These are phyloP conservation scores for Indicator maculatus DNA, from an alignment of 2,113 vertebrate species.

Conservation along the genomic window DNA sequence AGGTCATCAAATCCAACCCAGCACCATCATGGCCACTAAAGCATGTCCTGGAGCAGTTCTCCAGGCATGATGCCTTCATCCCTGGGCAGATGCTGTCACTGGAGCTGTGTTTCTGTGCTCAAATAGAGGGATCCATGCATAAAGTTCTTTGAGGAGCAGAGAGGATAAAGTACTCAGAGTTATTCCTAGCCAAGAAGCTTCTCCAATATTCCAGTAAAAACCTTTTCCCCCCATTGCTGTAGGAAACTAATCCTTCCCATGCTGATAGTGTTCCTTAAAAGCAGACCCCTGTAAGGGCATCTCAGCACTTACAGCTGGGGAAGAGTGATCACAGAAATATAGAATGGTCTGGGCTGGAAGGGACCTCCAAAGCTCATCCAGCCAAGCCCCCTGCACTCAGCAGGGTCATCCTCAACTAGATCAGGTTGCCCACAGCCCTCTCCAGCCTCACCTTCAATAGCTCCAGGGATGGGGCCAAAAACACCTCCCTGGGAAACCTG, in stretches of 20 bases:
- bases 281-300: not conserved
- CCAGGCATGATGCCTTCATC: not conserved
- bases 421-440: too few species aligned
- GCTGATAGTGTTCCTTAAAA: not conserved
- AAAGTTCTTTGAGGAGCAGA: not conserved
- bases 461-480: too few species aligned
- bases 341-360: too few species aligned
- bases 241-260: not conserved
- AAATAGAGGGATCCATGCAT: not conserved
- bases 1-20: too few species aligned
- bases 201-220: not conserved
- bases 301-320: not conserved
- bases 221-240: not conserved
- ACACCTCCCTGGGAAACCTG: too few species aligned
- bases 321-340: not conserved
- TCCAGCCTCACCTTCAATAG: too few species aligned
- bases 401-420: too few species aligned
- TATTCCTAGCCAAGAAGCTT: not conserved
- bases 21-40: too few species aligned
- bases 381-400: too few species aligned
- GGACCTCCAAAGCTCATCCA: too few species aligned
- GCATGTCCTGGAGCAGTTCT: not conserved
- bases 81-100: not conserved
- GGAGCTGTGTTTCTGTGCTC: not conserved
- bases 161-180: not conserved